Percentiles rank a stretch among this genome's conserved stretches.
Evolutionary conservation across 2,113 vertebrate species (phyloP).

Genomic region (Calidris pugnax): DNA sequence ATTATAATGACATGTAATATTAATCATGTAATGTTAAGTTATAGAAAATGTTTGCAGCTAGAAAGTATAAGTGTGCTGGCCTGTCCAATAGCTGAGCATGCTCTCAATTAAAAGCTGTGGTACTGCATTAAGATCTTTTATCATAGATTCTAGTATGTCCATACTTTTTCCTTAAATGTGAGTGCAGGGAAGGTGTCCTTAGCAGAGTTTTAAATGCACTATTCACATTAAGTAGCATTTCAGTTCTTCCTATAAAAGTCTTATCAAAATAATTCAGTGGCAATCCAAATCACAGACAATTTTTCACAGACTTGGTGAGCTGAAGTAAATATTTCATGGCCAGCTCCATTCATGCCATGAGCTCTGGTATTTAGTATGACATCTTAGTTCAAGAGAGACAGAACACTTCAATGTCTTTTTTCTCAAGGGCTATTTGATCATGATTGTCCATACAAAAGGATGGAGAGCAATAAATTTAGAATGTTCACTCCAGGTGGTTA

Average conservation of each 20-base stretch:
- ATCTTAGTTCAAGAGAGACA: background rate
- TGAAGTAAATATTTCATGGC: background rate
- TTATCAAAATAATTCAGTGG: background rate
- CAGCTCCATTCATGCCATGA: background rate
- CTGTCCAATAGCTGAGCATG: background rate
- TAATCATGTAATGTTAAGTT: background rate
- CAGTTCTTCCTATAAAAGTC: background rate
- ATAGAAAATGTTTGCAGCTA: background rate
- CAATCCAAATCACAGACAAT: background rate
- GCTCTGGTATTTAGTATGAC: background rate
- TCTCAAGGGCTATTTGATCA: background rate
- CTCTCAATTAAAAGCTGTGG: background rate
- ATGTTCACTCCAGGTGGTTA: background rate
- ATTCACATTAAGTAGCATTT: background rate
- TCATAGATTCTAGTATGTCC: background rate
- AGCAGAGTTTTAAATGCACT: background rate
- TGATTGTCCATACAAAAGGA: background rate
- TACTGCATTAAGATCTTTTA: fast-evolving
- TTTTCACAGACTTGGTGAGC: background rate
- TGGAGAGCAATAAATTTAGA: background rate
- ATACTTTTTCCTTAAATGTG: background rate
- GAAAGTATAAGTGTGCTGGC: background rate
- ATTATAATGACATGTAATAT: background rate
- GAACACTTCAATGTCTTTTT: background rate
- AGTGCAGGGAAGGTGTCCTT: background rate